Conservation (phyloP, 2,113 vertebrate genomes). For the Heterochromis multidens region DNA sequence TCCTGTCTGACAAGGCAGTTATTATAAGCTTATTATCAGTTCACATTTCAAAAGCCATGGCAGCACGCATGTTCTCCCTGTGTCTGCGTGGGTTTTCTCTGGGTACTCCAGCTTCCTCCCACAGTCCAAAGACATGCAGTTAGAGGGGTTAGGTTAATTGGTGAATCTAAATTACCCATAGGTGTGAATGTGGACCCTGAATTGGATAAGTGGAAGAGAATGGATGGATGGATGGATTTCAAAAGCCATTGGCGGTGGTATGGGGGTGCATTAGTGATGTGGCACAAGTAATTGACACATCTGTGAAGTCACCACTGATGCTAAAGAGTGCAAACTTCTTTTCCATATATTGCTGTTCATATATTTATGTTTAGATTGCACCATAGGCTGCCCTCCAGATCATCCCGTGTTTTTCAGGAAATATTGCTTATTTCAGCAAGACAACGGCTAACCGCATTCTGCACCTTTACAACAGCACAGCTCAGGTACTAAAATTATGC, state of each 20-base stretch:
- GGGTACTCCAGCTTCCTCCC: too few species aligned
- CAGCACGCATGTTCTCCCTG: too few species aligned
- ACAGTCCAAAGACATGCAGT: too few species aligned
- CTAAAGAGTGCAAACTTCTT: background rate
- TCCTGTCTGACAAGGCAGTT: background rate
- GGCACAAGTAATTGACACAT: background rate
- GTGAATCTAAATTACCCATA: too few species aligned
- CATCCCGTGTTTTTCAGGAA: background rate
- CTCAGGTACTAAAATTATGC: background rate
- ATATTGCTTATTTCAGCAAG: background rate
- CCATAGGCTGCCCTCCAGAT: background rate
- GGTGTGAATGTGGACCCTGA: too few species aligned
- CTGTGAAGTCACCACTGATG: background rate
- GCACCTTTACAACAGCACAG: background rate
- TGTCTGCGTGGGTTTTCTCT: too few species aligned
- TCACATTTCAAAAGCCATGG: background rate
- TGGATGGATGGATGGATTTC: too few species aligned
- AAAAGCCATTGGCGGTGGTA: background rate
- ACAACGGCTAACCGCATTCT: background rate
- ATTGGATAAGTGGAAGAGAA: too few species aligned
- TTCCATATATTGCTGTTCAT: background rate
- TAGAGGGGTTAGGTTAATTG: too few species aligned
- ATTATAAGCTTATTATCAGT: background rate
- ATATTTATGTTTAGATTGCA: background rate
- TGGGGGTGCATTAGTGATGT: background rate